Evolutionary conservation across 2,113 vertebrate species (phyloP).

Genomic region (Jacana jacana): DNA sequence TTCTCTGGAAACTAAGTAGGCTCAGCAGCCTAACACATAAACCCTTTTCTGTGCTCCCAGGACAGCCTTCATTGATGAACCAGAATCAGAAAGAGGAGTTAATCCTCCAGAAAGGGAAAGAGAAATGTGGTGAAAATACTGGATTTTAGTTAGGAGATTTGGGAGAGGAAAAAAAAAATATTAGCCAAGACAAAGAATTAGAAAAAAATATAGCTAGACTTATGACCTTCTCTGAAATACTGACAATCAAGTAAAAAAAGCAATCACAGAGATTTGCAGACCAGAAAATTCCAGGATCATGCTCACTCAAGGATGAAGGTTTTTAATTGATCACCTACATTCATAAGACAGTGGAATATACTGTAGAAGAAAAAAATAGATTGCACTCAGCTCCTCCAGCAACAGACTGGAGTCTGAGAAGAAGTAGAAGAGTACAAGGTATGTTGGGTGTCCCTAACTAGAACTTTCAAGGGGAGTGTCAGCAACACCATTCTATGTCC

Average conservation of each 20-base stretch:
- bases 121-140: neutral
- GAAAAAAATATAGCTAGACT: neutral
- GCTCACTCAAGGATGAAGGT: neutral
- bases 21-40: neutral
- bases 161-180: neutral
- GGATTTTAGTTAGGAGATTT: neutral
- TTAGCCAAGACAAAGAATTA: neutral
- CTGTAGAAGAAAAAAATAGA: neutral
- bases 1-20: neutral
- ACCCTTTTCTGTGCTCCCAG: neutral
- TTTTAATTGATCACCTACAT: constrained; percentile 21
- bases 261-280: constrained; percentile 16
- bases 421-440: neutral
- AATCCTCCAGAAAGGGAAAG: neutral
- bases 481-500: neutral
- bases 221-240: neutral
- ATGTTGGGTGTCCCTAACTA: neutral
- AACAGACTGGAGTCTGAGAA: no score
- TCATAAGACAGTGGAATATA: neutral
- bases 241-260: constrained; percentile 4
- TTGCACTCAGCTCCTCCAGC: neutral
- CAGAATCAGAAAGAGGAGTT: neutral
- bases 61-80: neutral
- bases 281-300: constrained; percentile 47
- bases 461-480: neutral